Evolutionary conservation across 92 coral and sea anemone genomes (phyloP), one percentile per base, ranked within the genome.

Genomic region (Paragorgia papillata): DNA sequence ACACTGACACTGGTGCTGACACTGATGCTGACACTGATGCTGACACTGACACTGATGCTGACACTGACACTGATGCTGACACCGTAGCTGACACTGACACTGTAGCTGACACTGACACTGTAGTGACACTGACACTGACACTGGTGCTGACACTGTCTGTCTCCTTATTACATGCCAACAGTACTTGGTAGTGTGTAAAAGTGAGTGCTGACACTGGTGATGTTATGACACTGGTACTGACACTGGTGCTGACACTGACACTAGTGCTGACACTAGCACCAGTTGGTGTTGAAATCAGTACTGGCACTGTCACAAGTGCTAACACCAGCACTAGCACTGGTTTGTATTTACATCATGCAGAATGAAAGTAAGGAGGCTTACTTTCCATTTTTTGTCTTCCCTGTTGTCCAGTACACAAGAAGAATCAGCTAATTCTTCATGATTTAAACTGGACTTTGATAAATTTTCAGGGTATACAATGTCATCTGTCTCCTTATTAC

Each of bases 71-170:
- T n/a, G n/a, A n/a, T n/a, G n/a, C n/a, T n/a, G n/a, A n/a, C n/a
- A n/a, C n/a, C n/a, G n/a, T n/a, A n/a, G n/a, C n/a, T n/a, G n/a
- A n/a, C n/a, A n/a, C n/a, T n/a, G n/a, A n/a, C n/a, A n/a, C n/a
- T n/a, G n/a, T n/a, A n/a, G n/a, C n/a, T n/a, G n/a, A n/a, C n/a
- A n/a, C n/a, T 30, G 31, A 63, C 48, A 63, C 48, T 32, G 25
- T 18, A 40, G 33, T 46, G 15, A 10, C 40, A 24, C 30, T 57
- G 73, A 24, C 40, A 54, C 57, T 13, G 7, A 35, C 21, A 26
- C 14, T 79, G 83, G 58, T 18, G 7, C 33, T 46, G 79, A 46
- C 33, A 64, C 28, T 12, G n/a, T n/a, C n/a, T n/a, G n/a, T n/a
- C n/a, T n/a, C n/a, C n/a, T n/a, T n/a, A n/a, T n/a, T n/a, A n/a